phyloP scores from a whole-genome alignment of 2,113 vertebrate species.

The Microtus oregoni region DNA sequence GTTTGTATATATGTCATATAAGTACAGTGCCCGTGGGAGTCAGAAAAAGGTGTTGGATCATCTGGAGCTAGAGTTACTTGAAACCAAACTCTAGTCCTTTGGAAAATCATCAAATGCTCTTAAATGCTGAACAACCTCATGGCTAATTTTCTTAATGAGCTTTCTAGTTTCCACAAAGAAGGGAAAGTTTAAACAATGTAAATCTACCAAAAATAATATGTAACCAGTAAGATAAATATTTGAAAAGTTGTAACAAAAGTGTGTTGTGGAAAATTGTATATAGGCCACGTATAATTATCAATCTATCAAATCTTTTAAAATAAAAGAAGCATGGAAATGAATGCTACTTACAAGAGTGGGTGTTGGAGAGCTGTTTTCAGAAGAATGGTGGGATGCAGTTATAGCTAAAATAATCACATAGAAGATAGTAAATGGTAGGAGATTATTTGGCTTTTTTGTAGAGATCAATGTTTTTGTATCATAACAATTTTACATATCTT shows the following conservation, averaged over 20 bases:
- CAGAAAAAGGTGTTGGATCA: not conserved
- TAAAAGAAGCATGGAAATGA: too few species aligned
- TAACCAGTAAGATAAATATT: not conserved
- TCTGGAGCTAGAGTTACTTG: not conserved
- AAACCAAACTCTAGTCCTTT: not conserved
- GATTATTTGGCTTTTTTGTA: too few species aligned
- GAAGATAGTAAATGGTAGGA: too few species aligned
- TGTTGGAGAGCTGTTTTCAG: too few species aligned
- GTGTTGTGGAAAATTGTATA: not conserved
- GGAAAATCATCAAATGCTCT: not conserved
- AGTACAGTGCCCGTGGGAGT: not conserved
- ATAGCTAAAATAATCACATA: too few species aligned
- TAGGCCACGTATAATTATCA: too few species aligned
- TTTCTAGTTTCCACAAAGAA: not conserved
- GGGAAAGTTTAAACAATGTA: not conserved
- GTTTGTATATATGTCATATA: not conserved
- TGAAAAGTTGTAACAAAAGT: slow-evolving; percentile 16
- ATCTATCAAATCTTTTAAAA: too few species aligned
- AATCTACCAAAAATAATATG: not conserved
- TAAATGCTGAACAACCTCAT: not conserved
- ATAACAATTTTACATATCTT: too few species aligned
- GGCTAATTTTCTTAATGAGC: not conserved
- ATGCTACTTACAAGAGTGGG: too few species aligned
- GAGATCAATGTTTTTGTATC: too few species aligned
- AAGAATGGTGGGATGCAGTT: too few species aligned